phyloP scores from a whole-genome alignment of 2,888 invertebrate species.

The Apodemia hepburni region DNA sequence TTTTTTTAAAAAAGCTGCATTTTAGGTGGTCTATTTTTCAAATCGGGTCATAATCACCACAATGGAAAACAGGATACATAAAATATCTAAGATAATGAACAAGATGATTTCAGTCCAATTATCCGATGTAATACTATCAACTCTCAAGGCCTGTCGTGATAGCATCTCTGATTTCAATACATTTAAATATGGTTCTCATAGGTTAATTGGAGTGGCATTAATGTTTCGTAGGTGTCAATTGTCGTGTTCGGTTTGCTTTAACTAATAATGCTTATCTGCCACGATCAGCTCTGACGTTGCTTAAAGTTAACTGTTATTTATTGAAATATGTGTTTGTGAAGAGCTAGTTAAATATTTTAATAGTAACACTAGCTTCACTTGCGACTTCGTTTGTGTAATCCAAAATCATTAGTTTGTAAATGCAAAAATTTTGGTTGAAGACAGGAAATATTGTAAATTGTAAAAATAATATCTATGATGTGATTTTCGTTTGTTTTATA shows the following conservation, averaged over 20 bases:
- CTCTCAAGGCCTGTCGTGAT: constrained; percentile 8
- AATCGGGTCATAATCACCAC: no score
- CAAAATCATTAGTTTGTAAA: no score
- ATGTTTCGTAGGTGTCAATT: constrained; percentile 19
- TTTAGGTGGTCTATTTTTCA: no score
- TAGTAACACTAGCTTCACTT: no score
- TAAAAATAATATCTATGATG: no score
- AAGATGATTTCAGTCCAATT: not conserved
- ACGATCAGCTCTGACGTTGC: not conserved
- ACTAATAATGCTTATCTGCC: constrained; percentile 6
- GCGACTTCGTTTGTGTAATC: no score
- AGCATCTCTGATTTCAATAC: constrained; percentile 11
- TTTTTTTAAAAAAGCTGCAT: no score
- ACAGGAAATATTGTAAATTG: no score
- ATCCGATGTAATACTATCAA: not conserved
- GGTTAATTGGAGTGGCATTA: constrained; percentile 33
- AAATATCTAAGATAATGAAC: not conserved
- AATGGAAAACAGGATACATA: no score
- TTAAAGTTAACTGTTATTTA: constrained; percentile 8
- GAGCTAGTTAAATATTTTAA: no score
- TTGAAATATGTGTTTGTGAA: not conserved
- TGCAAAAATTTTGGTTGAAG: no score
- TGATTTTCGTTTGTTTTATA: no score
- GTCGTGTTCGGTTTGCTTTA: not conserved
- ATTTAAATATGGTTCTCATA: constrained; percentile 7